These are phyloP conservation scores for Plebejus argus DNA, from an alignment of 2,888 invertebrate species.

Conservation along the genomic window DNA sequence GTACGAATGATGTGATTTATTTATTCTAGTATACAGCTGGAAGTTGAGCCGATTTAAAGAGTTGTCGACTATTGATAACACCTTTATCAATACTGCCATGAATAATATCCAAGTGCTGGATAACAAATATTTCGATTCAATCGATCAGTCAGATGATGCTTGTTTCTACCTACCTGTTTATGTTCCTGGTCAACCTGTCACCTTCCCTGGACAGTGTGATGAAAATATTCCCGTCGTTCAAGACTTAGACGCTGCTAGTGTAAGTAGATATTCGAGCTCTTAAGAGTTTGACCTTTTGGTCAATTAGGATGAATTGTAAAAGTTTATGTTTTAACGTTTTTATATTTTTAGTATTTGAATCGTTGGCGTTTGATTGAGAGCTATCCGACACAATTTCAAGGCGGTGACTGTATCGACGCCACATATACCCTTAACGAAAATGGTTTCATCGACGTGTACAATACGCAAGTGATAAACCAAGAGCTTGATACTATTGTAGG, in stretches of 20 bases:
- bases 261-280: conserved; percentile 46
- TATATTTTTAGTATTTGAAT: conserved; percentile 51
- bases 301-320: no score
- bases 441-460: conserved; percentile 48
- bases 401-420: conserved; percentile 82
- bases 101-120: conserved; percentile 51
- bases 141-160: conserved; percentile 53
- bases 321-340: not conserved
- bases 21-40: conserved; percentile 66
- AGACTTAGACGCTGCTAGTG: conserved; percentile 55
- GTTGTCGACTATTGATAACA: conserved; percentile 46
- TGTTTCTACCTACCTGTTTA: conserved; percentile 64
- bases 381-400: conserved; percentile 81
- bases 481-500: conserved; percentile 73
- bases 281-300: no score
- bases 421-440: conserved; percentile 65
- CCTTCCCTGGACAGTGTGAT: conserved; percentile 63
- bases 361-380: conserved; percentile 83
- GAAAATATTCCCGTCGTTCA: conserved; percentile 52
- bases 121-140: conserved; percentile 55
- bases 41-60: conserved; percentile 59
- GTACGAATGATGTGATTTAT: not conserved
- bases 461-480: conserved; percentile 64
- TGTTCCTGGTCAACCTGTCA: conserved; percentile 54
- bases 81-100: conserved; percentile 52